Percentiles rank a stretch among this genome's conserved stretches.
These are phyloP conservation scores for Dasypus novemcinctus DNA, from an alignment of 2,113 vertebrate genomes.

Conservation along the genomic window DNA sequence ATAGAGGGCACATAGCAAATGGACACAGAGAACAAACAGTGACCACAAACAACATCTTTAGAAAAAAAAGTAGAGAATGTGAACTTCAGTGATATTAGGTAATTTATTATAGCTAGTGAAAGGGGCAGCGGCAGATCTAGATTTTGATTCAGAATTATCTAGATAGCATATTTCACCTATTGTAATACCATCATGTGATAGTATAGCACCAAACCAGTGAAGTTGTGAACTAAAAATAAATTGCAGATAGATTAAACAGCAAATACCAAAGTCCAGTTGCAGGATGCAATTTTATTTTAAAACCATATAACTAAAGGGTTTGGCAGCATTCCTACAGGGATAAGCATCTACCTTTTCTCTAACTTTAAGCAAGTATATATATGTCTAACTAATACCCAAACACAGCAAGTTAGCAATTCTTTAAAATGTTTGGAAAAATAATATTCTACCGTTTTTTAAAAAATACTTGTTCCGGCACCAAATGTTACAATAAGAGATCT, in stretches of 20 bases:
- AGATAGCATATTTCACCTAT: neutral
- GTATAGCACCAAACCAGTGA: neutral
- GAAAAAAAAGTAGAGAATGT: neutral
- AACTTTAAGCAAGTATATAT: neutral
- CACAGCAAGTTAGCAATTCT: neutral
- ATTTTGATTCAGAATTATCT: neutral
- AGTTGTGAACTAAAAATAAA: neutral
- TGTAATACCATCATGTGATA: neutral
- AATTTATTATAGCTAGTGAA: neutral
- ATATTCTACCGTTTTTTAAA: neutral
- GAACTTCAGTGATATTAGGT: neutral
- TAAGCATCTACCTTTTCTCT: neutral
- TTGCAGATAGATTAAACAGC: neutral
- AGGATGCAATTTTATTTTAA: neutral
- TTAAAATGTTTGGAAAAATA: constrained; percentile 7
- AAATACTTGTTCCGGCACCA: neutral
- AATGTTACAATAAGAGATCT: neutral
- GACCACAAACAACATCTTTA: no score
- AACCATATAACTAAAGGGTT: neutral
- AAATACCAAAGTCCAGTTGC: neutral
- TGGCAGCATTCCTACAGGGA: neutral
- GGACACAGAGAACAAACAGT: no score
- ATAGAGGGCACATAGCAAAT: no score
- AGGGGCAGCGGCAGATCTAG: neutral
- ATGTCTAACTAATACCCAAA: neutral